Evolutionary conservation across 2,113 vertebrate species (phyloP), one percentile per base, ranked within the genome.

Genomic region (Ginglymostoma cirratum): DNA sequence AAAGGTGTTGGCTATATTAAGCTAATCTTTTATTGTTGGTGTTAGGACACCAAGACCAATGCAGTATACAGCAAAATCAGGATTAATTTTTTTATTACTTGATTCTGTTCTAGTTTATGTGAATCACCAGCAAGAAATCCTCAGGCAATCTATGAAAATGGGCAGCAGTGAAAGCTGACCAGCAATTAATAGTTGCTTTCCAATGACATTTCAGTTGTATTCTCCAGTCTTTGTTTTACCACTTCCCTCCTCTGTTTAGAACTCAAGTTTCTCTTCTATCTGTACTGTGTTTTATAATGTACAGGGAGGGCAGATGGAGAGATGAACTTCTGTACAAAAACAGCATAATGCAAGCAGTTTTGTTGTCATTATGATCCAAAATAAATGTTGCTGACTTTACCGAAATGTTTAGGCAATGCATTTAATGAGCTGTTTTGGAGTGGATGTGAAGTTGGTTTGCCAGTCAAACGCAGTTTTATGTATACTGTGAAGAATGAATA

Each of bases 361-460:
- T 93, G 89, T 93, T 93, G 89, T 93, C 34, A 67, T 93, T n/a
- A 61, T 66, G 55, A 66, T 65, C 89, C n/a, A 93, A 93, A 93
- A 65, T 66, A 93, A 38, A 93, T 7, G 21, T 38, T 67, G 89
- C 89, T 66, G 89, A 92, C 89, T 92, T 92, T 1, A 92, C 89
- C 89, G 15, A 61, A 66, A 38, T 61, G 61, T 55, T 61, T 23
- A 2, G 14, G 87, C 87, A 92, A 65, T 55, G 30, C n/a, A 92
- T 65, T 65, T 66, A n/a, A 66, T 42, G 17, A 93, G 61, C 89
- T 55, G 27, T 87, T 87, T 93, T 67, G 89, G 17, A 83, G 38
- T 66, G 61, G 61, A 34, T 5, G 89, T 42, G 19, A 66, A 38
- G 65, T 19, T 21, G 0, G 1, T 38, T 23, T 90, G 89, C 61